phyloP scores from a whole-genome alignment of 2,797 vertebrate genomes.

The Myripristis murdjan region DNA sequence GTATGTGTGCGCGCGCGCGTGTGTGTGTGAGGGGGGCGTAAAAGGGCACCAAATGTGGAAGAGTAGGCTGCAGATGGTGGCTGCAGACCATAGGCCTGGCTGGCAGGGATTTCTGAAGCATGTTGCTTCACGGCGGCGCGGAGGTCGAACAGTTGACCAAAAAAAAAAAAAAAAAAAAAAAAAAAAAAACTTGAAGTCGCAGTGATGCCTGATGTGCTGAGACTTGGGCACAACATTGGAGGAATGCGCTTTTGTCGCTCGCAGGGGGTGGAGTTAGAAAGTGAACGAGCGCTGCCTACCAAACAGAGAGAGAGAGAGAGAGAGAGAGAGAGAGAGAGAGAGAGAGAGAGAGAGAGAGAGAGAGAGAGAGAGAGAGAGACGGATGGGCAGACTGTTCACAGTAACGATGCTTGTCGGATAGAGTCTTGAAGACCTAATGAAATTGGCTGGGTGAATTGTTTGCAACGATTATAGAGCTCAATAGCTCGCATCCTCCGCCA shows the following conservation, averaged over 20 bases:
- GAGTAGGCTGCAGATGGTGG: conserved; percentile 57
- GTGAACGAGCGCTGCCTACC: conserved; percentile 84
- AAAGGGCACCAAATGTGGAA: conserved; percentile 5
- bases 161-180: no score
- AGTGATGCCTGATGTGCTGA: conserved; percentile 64
- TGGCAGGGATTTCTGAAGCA: conserved; percentile 21
- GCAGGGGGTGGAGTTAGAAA: conserved; percentile 81
- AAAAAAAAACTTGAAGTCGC: conserved; percentile 62
- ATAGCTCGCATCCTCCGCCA: conserved; percentile 20
- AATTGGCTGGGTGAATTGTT: conserved; percentile 62
- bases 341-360: conserved; percentile 24
- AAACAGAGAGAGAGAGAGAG: conserved; percentile 72
- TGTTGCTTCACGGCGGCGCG: conserved; percentile 21
- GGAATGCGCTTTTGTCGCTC: conserved; percentile 81
- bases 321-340: conserved; percentile 35
- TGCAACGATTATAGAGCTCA: conserved; percentile 34
- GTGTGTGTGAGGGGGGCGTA: neutral
- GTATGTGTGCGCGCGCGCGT: conserved; percentile 16
- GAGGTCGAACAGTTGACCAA: conserved; percentile 50
- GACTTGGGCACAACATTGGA: conserved; percentile 60
- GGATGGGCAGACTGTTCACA: conserved; percentile 62
- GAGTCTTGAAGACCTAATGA: conserved; percentile 64
- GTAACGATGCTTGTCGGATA: conserved; percentile 69
- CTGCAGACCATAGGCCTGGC: conserved; percentile 48
- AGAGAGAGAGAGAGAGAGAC: conserved; percentile 56